These are phyloP conservation scores for Orestias chungarensis DNA, from an alignment of 2,797 vertebrate genomes.

Conservation along the genomic window DNA sequence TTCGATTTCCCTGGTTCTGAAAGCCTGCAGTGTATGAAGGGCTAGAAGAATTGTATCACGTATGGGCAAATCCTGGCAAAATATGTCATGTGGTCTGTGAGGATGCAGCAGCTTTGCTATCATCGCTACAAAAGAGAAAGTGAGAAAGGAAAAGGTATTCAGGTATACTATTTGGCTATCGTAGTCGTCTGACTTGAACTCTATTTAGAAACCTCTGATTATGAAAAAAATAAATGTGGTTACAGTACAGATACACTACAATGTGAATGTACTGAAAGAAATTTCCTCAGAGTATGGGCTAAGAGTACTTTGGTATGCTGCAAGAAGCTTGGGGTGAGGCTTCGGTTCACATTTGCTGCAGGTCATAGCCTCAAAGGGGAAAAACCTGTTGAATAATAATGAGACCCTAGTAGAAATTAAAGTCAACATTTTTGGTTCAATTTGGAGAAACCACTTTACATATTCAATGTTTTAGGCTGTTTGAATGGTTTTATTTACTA, in stretches of 20 bases:
- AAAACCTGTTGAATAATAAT: background rate
- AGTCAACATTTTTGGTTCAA: background rate
- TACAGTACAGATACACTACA: background rate
- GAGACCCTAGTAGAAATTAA: background rate
- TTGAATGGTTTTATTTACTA: background rate
- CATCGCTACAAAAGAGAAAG: background rate
- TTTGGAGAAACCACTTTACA: background rate
- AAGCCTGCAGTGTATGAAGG: background rate
- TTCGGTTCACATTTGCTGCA: background rate
- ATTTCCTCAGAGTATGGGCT: background rate
- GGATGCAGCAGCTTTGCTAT: background rate
- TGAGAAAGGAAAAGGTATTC: no score
- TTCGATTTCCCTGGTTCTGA: background rate
- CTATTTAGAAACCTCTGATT: background rate
- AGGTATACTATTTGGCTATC: no score
- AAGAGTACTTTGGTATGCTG: background rate
- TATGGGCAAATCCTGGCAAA: background rate
- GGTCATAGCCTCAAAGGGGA: background rate
- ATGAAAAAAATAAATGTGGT: no score
- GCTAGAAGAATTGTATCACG: background rate
- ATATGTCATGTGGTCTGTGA: background rate
- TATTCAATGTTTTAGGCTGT: background rate
- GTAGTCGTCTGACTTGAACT: background rate
- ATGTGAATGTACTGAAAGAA: background rate
- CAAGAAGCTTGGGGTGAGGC: background rate